Evolutionary conservation across 2,797 vertebrate genomes (phyloP), one percentile per base, ranked within the genome.

Genomic region (Margarornis squamiger): DNA sequence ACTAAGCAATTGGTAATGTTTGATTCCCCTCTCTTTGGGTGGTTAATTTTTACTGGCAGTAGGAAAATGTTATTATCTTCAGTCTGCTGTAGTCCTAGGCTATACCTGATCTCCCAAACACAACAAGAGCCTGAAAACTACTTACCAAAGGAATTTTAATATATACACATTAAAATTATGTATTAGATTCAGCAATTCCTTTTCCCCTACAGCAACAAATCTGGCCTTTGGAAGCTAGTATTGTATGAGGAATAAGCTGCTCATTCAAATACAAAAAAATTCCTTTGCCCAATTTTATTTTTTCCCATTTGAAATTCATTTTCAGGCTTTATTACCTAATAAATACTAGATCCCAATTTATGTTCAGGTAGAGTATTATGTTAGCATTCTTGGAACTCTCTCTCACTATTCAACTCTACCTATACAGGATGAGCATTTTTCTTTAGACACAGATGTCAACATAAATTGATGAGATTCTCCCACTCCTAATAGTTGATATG

Each of bases 31-130:
- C 65, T 95, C 15, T 67, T 82, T 87, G 61, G 73, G 57, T 93
- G 57, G 38, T 82, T 93, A 94, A 87, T 27, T 92, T 96, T 95
- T 80, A 94, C 49, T 77, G 49, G 38, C 59, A 87, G 38, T 77
- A 82, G 65, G 24, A 62, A 92, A 85, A 91, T 49, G 14, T 87
- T 85, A 85, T 83, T 71, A n/a, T 67, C 72, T 73, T 76, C 59
- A 43, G 91, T 85, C 45, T 91, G 63, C 10, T 80, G 32, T n/a
- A 85, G 49, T 92, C 80, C 81, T 71, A 89, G 67, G 77, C 52
- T 58, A 49, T 46, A 70, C 34, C 22, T 65, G 21, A 5, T 87
- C 48, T 96, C 57, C 51, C 11, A 45, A 76, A 78, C 5, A 46
- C 26, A 78, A 34, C 43, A 62, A 71, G 32, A 59, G 27, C 48